Evolutionary conservation across 2,888 invertebrate genomes (phyloP), one percentile per base, ranked within the genome.

Genomic region (Parapristionchus giblindavisi): DNA sequence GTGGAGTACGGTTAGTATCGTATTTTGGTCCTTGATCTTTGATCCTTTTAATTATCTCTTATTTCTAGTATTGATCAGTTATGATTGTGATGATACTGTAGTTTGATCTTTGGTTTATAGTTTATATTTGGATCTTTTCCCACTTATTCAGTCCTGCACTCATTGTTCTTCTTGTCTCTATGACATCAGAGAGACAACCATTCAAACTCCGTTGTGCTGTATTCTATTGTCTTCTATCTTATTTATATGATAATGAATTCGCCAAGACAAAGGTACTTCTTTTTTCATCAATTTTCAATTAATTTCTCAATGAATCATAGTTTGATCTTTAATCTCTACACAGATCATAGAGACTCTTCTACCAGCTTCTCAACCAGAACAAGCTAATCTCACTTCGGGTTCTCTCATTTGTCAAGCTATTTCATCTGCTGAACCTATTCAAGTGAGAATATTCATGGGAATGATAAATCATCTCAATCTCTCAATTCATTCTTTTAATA

Each of bases 171-270:
- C 90, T 99, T 11, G 95, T 97, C 94, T 96, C 97, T 0, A 97
- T 99, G 96, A 95, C 96, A 6, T 96, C 97, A 89, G 98, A 99
- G 88, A 96, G 96, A 87, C 99, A 99, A 88, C 94, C 96, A 0
- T 93, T 98, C 88, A 90, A 90, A 0, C 89, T 94, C 85, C 92
- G 99, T 78, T 95, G 95, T 88, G 94, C 98, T 0, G 96, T 98
- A 2, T 92, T 99, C 0, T 99, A 99, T 89, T 96, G 96, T 89
- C 97, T 99, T 89, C 93, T 98, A 90, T 96, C 95, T 88, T 99
- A 94, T 89, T 90, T 99, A 11, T 94, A 93, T 89, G 94, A 93
- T 89, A 99, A 99, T 89, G 94, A 94, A 88, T 91, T 92, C 38
- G 94, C 94, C 29, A 88, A 88, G 76, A 77, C 80, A 17, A 81